Evolutionary conservation across 1,140 invertebrate species (phyloP), one percentile per base, ranked within the genome.

Genomic region (Drosophila bifasciata): DNA sequence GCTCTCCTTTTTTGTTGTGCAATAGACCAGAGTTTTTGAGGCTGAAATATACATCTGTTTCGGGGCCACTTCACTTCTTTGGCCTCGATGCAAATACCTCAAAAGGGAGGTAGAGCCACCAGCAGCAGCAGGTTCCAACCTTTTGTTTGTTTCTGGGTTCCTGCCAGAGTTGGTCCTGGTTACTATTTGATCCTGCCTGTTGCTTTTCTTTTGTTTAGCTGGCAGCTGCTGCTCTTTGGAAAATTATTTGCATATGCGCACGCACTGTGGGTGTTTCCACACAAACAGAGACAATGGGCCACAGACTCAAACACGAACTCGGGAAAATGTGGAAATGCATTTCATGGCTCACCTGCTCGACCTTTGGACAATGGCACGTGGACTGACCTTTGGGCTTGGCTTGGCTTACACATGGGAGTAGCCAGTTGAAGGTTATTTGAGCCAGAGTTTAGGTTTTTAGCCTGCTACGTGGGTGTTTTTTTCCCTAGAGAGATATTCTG

Each of bases 211-310:
- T 86, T 80, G 81, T 85, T 17, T 32, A 1, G 61, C 69, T 67
- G 80, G 80, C 80, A 85, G 81, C 81, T 81, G 81, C 62, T 48
- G 70, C 64, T 60, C 46, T 76, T 77, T 60, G 44, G 73, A 52
- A 66, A 36, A 50, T 86, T 86, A 86, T 86, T 86, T 86, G 81
- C 81, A 86, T 88, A 86, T 45, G 69, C 71, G 40, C 61, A 80
- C 83, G 74, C 81, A 77, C 81, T 70, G 73, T 76, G 76, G 73
- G 79, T 83, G 79, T 83, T 58, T 56, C 61, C 45, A 61, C 73
- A 1, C 79, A 78, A 66, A 28, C 1, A 28, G 19, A 83, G 19
- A 83, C 79, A 83, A 84, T 83, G 49, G 43, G n/a, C 43, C 36
- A 48, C 43, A 36, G 32, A 36, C 32, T 36, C 32, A 13, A 11